Evolutionary conservation across 2,797 vertebrate species (phyloP).

Genomic region (Sebastes reedi): DNA sequence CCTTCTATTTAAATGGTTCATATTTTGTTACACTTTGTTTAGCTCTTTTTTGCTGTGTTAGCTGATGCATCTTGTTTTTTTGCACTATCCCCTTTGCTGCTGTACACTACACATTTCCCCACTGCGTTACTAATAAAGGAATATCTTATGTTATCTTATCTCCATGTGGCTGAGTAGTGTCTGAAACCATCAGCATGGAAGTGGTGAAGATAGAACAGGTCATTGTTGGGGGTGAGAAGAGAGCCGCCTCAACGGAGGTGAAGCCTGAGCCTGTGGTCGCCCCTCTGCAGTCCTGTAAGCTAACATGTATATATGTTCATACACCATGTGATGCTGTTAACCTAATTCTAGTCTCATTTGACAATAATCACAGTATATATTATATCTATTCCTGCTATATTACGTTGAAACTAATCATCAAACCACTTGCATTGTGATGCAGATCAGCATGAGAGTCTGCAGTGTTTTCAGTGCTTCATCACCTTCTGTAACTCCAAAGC

Average conservation of each 20-base stretch:
- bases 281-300: slow-evolving; percentile 63
- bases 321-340: background rate
- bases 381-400: too few relatives aligned
- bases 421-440: slow-evolving; percentile 9
- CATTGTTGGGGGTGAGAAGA: slow-evolving; percentile 61
- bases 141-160: too few relatives aligned
- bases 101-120: too few relatives aligned
- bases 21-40: too few relatives aligned
- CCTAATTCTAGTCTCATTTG: background rate
- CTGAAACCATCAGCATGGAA: slow-evolving; percentile 54
- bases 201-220: slow-evolving; percentile 72
- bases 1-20: too few relatives aligned
- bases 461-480: slow-evolving; percentile 88
- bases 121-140: too few relatives aligned
- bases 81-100: too few relatives aligned
- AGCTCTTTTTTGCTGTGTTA: too few relatives aligned
- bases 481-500: slow-evolving; percentile 84
- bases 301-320: background rate
- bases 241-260: slow-evolving; percentile 37
- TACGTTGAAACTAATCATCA: background rate
- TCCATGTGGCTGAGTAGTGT: background rate
- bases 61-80: too few relatives aligned
- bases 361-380: background rate
- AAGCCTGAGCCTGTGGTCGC: slow-evolving; percentile 51
- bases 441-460: slow-evolving; percentile 83